These are phyloP conservation scores for Drosophila kepulauana DNA, from an alignment of 1,140 invertebrate genomes.

Conservation along the genomic window DNA sequence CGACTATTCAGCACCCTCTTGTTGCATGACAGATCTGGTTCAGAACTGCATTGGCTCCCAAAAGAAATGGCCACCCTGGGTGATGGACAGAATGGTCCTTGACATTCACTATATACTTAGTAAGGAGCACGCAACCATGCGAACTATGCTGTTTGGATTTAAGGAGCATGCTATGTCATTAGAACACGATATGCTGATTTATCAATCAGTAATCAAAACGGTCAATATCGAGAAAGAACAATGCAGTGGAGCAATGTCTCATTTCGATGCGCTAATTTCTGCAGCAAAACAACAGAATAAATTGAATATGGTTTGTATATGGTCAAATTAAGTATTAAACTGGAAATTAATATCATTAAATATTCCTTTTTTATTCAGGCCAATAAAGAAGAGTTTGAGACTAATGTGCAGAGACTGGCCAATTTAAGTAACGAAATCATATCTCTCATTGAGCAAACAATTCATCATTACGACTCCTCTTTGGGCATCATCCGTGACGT, in stretches of 20 bases:
- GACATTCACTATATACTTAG: constrained; percentile 57
- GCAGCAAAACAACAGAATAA: constrained; percentile 19
- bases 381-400: constrained; percentile 23
- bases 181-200: constrained; percentile 54
- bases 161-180: constrained; percentile 53
- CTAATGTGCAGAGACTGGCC: constrained; percentile 31
- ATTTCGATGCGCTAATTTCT: constrained; percentile 24
- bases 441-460: constrained; percentile 1
- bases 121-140: constrained; percentile 46
- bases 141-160: constrained; percentile 49
- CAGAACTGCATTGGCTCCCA: not conserved
- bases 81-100: constrained; percentile 26
- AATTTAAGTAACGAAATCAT: not conserved
- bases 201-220: not conserved
- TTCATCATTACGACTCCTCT: constrained; percentile 23
- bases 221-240: constrained; percentile 28
- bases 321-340: not conserved
- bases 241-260: constrained; percentile 34
- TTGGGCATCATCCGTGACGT: constrained; percentile 6
- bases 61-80: constrained; percentile 24
- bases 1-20: constrained; percentile 8
- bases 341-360: not conserved
- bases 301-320: constrained; percentile 36
- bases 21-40: constrained; percentile 30
- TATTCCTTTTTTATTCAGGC: constrained; percentile 16